Base-by-base conservation (phyloP, 2,113 vertebrate species). In the Poeciliopsis turrubarensis region DNA sequence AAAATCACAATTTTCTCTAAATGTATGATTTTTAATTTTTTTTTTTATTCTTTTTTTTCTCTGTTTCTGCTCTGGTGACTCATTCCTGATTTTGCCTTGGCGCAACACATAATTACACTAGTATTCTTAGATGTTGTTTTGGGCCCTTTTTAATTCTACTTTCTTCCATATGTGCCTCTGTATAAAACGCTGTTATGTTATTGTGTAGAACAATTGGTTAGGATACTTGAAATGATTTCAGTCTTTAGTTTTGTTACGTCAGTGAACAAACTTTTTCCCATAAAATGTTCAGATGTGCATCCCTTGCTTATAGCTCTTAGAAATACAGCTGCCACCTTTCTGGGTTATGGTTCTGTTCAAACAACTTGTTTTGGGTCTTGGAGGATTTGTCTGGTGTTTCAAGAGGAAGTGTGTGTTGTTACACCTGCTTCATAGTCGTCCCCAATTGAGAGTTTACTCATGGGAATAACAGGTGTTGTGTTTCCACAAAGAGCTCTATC, bases 351-450 rank as follows among this genome's bases (percentile, higher is more conserved):
- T 70, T 81, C 82, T 70, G 37, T 77, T 62, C 30, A 39, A 63
- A 22, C 4, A 22, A 15, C n/a, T 34, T 70, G 31, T 66, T 41
- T 68, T 67, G 51, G 70, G 80, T 82, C 87, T 25, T 25, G 72
- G 54, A 65, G 17, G 75, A 37, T 39, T 75, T 75, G 57, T 72
- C 65, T 80, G 37, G 44, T 60, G 70, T 15, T 39, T 57, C 47
- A 75, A 64, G 34, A 30, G n/a, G 10, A 57, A 63, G 27, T 62
- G 12, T 7, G 4, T 80, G 87, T 86, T 82, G 61, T 77, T 85
- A 80, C 85, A 90, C 86, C 88, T 86, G 90, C 81, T 87, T 83
- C 60, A 47, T 86, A 61, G 86, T 76, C 81, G 70, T 81, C 80
- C 69, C 60, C 77, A 69, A 80, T 80, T 67, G 26, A 80, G 62